Conservation (phyloP, 2,797 vertebrate species). For the Halcyon leucocephala region DNA sequence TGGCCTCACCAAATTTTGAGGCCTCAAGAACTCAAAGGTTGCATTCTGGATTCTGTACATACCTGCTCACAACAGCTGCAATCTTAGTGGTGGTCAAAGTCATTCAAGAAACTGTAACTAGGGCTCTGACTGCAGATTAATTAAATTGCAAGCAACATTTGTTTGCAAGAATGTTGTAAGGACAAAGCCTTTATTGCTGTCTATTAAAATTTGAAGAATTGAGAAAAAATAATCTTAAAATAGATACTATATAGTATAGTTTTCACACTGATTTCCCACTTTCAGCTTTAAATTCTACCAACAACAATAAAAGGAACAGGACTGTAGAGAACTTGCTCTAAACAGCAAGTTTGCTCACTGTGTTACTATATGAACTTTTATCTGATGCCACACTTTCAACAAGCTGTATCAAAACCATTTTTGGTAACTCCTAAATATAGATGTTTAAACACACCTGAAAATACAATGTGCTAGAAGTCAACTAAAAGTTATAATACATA, state of each 20-base stretch:
- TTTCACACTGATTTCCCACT: not conserved
- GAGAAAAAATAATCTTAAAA: not conserved
- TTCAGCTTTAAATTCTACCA: not conserved
- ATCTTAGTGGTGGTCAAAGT: not conserved
- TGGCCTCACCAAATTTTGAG: not conserved
- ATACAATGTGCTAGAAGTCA: not conserved
- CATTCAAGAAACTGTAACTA: not conserved
- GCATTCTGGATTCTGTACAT: not conserved
- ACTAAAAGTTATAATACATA: not conserved
- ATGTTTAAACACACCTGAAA: not conserved
- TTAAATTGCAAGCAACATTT: not conserved
- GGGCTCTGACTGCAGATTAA: not conserved
- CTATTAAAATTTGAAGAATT: not conserved
- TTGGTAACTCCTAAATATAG: not conserved
- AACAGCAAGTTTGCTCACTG: not conserved
- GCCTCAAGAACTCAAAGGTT: not conserved
- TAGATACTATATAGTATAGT: not conserved
- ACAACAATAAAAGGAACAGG: not conserved
- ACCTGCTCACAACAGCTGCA: not conserved
- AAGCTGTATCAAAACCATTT: not conserved
- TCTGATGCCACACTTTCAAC: not conserved
- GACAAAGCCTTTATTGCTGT: not conserved
- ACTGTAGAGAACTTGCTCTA: not conserved
- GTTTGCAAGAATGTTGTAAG: not conserved
- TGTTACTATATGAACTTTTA: not conserved